Percentiles rank a stretch among this genome's conserved stretches.
Evolutionary conservation across 2,888 invertebrate genomes (phyloP).

Genomic region (Himalopsyche japonica): DNA sequence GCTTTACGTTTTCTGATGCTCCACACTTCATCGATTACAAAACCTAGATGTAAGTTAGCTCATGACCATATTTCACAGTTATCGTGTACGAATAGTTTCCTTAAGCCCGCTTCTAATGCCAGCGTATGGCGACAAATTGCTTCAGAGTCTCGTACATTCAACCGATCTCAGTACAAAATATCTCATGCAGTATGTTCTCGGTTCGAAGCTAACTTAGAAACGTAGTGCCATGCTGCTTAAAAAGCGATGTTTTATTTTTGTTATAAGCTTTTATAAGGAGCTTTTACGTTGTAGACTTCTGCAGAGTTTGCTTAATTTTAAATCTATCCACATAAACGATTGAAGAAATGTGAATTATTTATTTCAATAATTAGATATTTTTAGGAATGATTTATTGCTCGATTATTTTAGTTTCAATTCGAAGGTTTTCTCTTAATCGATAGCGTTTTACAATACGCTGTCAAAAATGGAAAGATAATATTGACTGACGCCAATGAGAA

Average conservation of each 20-base stretch:
- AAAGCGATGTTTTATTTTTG: neutral
- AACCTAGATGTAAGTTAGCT: conserved; percentile 15
- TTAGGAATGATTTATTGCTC: too few relatives aligned
- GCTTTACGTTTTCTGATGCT: neutral
- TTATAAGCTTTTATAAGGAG: too few relatives aligned
- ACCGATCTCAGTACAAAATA: neutral
- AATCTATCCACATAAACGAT: too few relatives aligned
- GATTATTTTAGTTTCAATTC: too few relatives aligned
- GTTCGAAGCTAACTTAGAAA: neutral
- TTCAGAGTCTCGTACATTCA: conserved; percentile 25
- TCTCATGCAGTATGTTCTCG: neutral
- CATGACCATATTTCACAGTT: conserved; percentile 32
- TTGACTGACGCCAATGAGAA: too few relatives aligned
- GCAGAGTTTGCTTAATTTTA: too few relatives aligned
- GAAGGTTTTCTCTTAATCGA: too few relatives aligned
- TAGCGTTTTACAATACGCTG: too few relatives aligned
- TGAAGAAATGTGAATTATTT: too few relatives aligned
- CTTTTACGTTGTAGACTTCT: too few relatives aligned
- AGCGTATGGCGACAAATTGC: conserved; percentile 32
- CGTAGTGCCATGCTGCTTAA: neutral
- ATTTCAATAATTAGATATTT: too few relatives aligned
- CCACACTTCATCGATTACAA: conserved; percentile 7
- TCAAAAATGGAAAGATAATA: too few relatives aligned
- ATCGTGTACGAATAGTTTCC: conserved; percentile 37
- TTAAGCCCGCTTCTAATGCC: conserved; percentile 33